Percentiles rank a stretch among this genome's conserved stretches.
Evolutionary conservation across 2,888 invertebrate genomes (phyloP).

Genomic region (Sesamia inferens): DNA sequence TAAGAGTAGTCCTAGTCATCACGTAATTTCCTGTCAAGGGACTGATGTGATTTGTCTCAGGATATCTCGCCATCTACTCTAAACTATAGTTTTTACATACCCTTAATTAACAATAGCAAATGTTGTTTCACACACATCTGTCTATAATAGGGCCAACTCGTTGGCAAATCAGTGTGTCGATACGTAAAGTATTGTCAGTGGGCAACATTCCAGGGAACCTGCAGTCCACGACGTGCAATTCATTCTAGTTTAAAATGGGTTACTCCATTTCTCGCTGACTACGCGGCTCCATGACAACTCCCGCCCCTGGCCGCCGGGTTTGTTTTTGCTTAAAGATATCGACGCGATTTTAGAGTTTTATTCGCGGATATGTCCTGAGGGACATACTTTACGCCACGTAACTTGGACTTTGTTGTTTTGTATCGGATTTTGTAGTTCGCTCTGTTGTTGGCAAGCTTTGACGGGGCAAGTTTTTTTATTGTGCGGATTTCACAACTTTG

Average conservation of each 20-base stretch:
- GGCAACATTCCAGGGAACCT: conserved; percentile 88
- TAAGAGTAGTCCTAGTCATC: no score
- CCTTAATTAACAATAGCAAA: no score
- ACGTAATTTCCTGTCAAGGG: no score
- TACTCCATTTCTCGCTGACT: conserved; percentile 87
- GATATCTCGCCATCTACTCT: no score
- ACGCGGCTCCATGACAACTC: conserved; percentile 83
- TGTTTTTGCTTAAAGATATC: conserved; percentile 79
- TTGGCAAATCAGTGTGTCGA: conserved; percentile 50
- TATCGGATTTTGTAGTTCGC: conserved; percentile 58
- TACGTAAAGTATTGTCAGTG: conserved; percentile 78
- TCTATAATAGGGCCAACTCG: conserved; percentile 19
- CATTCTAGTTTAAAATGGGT: conserved; percentile 89
- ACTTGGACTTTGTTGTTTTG: conserved; percentile 63
- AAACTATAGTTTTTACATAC: no score
- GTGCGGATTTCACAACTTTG: conserved; percentile 39
- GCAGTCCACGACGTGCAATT: conserved; percentile 88
- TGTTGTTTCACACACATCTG: no score
- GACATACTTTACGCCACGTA: conserved; percentile 65
- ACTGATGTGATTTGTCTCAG: no score
- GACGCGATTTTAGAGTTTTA: conserved; percentile 70
- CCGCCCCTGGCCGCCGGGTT: conserved; percentile 74
- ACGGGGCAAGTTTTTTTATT: conserved; percentile 57
- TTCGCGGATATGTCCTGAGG: conserved; percentile 69
- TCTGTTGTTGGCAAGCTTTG: conserved; percentile 63